Evolutionary conservation across 2,797 vertebrate species (phyloP).

Genomic region (Scolopax rusticola): DNA sequence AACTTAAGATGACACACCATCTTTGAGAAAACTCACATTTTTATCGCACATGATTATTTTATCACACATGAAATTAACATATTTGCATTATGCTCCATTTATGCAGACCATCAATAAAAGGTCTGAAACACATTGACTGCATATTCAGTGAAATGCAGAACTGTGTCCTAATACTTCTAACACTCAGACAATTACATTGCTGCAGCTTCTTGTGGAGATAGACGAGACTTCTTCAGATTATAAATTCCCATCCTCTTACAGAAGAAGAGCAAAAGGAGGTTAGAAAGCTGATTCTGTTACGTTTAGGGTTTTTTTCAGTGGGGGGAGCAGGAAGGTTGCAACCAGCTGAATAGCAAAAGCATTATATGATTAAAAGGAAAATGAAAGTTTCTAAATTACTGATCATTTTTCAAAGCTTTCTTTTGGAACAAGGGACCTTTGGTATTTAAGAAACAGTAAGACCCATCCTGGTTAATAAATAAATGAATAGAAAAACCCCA

Average conservation of each 20-base stretch:
- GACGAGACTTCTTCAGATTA: not conserved
- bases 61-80: not conserved
- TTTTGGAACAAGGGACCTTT: not conserved
- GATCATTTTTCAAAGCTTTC: not conserved
- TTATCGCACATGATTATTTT: not conserved
- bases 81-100: not conserved
- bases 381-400: not conserved
- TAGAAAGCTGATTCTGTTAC: not conserved
- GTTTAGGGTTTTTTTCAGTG: not conserved
- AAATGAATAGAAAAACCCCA: not conserved
- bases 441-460: not conserved
- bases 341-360: not conserved
- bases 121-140: not conserved
- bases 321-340: not conserved
- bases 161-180: not conserved
- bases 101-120: not conserved
- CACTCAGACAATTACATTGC: not conserved
- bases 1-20: not conserved
- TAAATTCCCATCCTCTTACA: not conserved
- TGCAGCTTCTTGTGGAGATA: not conserved
- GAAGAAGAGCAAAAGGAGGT: not conserved
- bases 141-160: not conserved
- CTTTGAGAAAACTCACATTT: not conserved
- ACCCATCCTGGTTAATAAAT: not conserved
- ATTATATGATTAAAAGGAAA: not conserved